Conservation (phyloP, 2,797 vertebrate species). For the Karalla daura region DNA sequence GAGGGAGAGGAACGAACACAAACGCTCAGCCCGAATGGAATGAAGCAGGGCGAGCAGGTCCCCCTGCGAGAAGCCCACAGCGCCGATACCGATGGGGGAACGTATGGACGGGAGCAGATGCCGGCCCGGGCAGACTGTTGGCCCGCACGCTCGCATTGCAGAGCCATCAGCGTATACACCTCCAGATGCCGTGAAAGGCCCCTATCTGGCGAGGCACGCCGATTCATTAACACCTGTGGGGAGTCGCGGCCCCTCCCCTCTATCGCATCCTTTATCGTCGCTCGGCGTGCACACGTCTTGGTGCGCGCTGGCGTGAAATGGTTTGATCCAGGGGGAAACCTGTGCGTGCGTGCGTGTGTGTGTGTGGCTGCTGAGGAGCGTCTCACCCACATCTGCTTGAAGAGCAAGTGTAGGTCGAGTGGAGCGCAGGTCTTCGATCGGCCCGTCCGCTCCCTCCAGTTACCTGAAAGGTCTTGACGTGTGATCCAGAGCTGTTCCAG, state of each 20-base stretch:
- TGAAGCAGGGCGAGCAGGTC: background rate
- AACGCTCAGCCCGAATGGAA: background rate
- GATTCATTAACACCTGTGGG: conserved; percentile 13
- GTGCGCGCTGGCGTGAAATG: background rate
- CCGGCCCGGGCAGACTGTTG: background rate
- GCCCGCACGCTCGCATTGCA: background rate
- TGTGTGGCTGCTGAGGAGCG: no score
- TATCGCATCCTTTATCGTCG: no score
- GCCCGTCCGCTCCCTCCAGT: background rate
- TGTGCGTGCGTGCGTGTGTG: no score
- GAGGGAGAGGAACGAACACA: conserved; percentile 3
- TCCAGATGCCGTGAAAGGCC: conserved; percentile 19
- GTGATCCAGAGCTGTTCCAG: conserved; percentile 59
- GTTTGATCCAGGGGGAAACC: background rate
- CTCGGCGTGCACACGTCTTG: no score
- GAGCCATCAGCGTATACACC: conserved; percentile 4
- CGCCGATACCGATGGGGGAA: conserved; percentile 5
- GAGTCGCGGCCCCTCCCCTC: conserved; percentile 13
- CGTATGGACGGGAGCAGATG: background rate
- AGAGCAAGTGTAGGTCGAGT: conserved; percentile 1
- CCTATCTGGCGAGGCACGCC: background rate
- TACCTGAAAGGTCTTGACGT: conserved; percentile 46
- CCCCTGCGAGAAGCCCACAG: background rate
- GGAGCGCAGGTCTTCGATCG: conserved; percentile 32
- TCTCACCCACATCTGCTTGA: background rate